These are phyloP conservation scores for Scolopax bukidnonensis DNA, from an alignment of 2,797 vertebrate species.

Conservation along the genomic window DNA sequence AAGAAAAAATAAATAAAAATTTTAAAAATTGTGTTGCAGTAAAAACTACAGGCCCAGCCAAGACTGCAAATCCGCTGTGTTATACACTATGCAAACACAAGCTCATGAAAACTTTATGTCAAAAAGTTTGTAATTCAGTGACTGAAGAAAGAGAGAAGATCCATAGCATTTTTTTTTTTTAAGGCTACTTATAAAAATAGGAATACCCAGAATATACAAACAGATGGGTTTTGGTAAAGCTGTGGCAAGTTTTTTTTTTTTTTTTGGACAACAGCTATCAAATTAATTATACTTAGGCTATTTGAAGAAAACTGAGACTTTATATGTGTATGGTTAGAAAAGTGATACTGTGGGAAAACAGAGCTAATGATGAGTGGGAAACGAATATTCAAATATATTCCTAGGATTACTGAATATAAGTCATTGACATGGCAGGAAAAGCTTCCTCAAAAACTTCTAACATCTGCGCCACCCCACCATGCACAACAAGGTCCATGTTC, in stretches of 20 bases:
- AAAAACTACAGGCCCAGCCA: neutral
- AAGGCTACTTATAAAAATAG: neutral
- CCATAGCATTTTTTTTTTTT: neutral
- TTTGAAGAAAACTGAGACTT: neutral
- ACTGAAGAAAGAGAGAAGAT: neutral
- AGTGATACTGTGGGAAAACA: neutral
- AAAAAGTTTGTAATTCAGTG: neutral
- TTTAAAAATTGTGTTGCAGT: neutral
- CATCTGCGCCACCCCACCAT: accelerated
- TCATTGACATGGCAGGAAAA: neutral
- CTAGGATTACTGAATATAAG: neutral
- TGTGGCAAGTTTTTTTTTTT: neutral
- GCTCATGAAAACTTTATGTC: neutral
- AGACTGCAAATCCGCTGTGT: neutral
- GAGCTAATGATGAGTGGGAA: neutral
- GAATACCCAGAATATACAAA: neutral
- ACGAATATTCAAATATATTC: neutral
- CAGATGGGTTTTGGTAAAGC: neutral
- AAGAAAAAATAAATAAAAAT: neutral
- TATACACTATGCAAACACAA: neutral
- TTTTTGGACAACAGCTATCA: neutral
- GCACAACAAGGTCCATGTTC: accelerated
- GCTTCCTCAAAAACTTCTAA: neutral
- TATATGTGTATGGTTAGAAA: accelerated
- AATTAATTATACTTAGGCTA: neutral